Evolutionary conservation across 2,888 invertebrate species (phyloP), one percentile per base, ranked within the genome.

Genomic region (Steinernema hermaphroditum): DNA sequence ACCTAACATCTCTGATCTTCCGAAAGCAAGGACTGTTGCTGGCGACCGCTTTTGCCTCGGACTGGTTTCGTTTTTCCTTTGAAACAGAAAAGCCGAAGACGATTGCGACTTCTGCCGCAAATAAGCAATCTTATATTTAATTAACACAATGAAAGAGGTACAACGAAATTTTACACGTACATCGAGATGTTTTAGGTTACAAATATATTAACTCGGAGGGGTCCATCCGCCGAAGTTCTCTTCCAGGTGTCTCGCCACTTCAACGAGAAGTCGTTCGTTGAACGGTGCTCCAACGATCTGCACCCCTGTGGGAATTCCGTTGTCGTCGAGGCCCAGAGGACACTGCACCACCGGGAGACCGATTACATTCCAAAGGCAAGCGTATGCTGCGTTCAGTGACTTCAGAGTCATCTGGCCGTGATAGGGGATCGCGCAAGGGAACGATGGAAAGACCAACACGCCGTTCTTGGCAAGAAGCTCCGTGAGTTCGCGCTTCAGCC

Each of bases 161-260:
- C 19, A 2, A 54, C 19, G 22, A 54, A 22, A 54, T 24, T 62
- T 34, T 62, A 62, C 27, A 62, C 62, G 16, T 16, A 29, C 32
- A 62, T 16, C 4, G 62, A 29, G 37, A 37, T 37, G 37, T 12
- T 8, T 8, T 12, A 37, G 37, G 16, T 16, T 14, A 62, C 54
- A 27, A 6, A 16, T 8, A 22, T 22, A 14, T n/a, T 62, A 62
- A 12, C 14, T 29, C 4, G 62, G 62, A 16, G 62, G 29, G 12
- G 62, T 29, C 94, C 94, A 94, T 0, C 94, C 94, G 0, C 93
- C 93, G 87, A 93, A 93, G 8, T 89, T 90, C 34, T 88, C 88
- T 85, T 93, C 93, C 44, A 94, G 86, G 82, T 92, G 91, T 77
- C 89, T 88, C 1, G 94, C 94, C 2, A 93, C 91, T 0, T 92